phyloP scores from a whole-genome alignment of 2,113 vertebrate species.

The Myrmecophaga tridactyla region DNA sequence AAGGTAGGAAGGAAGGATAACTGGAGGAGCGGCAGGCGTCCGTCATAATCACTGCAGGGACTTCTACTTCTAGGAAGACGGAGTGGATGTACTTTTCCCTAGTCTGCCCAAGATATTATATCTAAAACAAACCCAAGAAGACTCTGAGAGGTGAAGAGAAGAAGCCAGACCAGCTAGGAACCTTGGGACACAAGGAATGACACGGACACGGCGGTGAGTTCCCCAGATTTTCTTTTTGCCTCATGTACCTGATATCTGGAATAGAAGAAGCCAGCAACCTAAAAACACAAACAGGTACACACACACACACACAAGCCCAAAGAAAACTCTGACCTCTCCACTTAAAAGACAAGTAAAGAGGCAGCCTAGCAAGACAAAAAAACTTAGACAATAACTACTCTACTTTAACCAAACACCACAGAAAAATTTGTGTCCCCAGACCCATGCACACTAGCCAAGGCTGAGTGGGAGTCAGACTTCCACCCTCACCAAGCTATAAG shows the following conservation, averaged over 20 bases:
- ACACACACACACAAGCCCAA: background rate
- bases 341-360: background rate
- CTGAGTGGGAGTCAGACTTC: background rate
- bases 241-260: background rate
- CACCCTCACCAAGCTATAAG: background rate
- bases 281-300: background rate
- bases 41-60: background rate
- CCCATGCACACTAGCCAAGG: background rate
- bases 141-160: no score
- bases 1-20: background rate
- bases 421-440: background rate
- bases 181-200: background rate
- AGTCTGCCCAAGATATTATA: background rate
- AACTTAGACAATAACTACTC: background rate
- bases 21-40: background rate
- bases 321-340: no score
- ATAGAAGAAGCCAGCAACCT: background rate
- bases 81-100: no score
- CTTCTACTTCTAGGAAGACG: rapidly evolving
- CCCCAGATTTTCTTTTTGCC: background rate
- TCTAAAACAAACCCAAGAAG: background rate
- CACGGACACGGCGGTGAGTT: background rate
- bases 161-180: no score
- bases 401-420: background rate
- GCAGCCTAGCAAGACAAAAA: background rate